These are phyloP conservation scores for Arctocebus calabarensis DNA, from an alignment of 2,797 vertebrate species.

Conservation along the genomic window DNA sequence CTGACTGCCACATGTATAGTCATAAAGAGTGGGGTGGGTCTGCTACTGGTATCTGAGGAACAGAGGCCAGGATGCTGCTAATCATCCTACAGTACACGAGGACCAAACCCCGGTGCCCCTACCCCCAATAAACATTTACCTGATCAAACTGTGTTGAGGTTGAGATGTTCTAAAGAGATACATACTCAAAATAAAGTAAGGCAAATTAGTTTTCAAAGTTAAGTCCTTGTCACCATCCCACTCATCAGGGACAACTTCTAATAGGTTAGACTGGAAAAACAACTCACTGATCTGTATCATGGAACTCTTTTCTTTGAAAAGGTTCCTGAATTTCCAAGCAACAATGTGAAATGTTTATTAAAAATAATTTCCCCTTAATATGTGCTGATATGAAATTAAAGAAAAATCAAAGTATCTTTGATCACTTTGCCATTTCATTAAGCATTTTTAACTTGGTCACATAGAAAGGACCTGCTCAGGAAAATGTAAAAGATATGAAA, in stretches of 20 bases:
- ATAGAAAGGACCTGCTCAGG: background rate
- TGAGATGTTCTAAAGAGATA: background rate
- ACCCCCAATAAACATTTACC: background rate
- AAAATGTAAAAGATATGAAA: background rate
- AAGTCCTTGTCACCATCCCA: background rate
- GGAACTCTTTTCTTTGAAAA: background rate
- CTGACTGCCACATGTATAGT: background rate
- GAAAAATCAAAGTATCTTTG: background rate
- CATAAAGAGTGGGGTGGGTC: background rate
- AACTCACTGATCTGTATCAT: background rate
- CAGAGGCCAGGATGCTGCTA: background rate
- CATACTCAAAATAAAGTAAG: background rate
- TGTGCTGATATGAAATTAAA: background rate
- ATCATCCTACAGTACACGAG: background rate
- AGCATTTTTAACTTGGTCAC: background rate
- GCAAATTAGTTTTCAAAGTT: background rate
- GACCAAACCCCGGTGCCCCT: background rate
- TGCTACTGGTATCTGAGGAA: background rate
- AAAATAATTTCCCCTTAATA: constrained; percentile 25
- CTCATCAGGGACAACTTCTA: background rate
- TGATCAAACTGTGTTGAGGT: background rate
- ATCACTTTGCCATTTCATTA: background rate
- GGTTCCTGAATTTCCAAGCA: background rate
- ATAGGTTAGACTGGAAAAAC: background rate
- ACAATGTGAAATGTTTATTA: background rate